phyloP scores from a whole-genome alignment of 2,888 invertebrate species.

The Ischnus inquisitorius region DNA sequence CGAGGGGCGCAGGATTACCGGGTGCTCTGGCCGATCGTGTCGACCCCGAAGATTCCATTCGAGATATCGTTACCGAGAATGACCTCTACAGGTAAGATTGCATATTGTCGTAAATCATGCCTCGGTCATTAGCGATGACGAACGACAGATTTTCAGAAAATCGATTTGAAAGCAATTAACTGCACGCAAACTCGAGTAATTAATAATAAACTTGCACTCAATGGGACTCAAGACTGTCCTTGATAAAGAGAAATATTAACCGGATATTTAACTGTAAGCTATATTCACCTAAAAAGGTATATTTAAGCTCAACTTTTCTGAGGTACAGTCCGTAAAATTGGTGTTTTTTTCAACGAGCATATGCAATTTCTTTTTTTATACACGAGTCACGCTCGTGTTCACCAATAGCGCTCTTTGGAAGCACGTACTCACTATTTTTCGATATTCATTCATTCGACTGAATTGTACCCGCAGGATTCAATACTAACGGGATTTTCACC shows the following conservation, averaged over 20 bases:
- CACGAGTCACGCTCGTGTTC: background rate
- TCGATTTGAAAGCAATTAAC: no score
- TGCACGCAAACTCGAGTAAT: no score
- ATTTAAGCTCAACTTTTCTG: background rate
- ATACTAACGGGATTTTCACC: background rate
- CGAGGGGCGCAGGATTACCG: conserved; percentile 77
- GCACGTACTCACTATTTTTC: background rate
- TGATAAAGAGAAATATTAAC: background rate
- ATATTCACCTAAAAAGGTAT: background rate
- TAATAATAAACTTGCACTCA: background rate
- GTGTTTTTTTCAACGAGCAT: background rate
- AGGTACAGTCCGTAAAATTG: background rate
- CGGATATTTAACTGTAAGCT: background rate
- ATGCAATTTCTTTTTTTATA: background rate
- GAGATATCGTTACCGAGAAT: conserved; percentile 89
- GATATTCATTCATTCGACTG: background rate
- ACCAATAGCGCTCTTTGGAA: background rate
- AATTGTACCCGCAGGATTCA: background rate
- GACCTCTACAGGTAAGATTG: conserved; percentile 87
- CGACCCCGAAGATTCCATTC: conserved; percentile 89
- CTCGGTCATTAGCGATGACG: background rate
- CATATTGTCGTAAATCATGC: background rate
- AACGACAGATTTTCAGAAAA: background rate
- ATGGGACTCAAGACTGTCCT: background rate
- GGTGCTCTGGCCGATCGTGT: conserved; percentile 85